Conservation (phyloP, 1,140 invertebrate genomes). For the Drosophila pandora region DNA sequence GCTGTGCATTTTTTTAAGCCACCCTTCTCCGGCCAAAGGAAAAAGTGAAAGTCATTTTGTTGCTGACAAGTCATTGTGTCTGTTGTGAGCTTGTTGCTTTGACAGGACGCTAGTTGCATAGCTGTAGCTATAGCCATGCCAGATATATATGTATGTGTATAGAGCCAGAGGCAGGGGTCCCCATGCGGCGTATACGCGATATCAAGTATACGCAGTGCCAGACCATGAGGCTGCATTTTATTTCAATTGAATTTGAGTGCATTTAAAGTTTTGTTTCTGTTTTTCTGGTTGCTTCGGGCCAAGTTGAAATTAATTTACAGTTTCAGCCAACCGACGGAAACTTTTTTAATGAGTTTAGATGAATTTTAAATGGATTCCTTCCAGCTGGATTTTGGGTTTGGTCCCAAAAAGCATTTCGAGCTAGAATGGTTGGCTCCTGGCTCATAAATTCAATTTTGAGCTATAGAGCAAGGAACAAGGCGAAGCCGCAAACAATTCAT, state of each 20-base stretch:
- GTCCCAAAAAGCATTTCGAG: background rate
- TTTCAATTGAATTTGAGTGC: conserved; percentile 69
- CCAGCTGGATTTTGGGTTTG: conserved; percentile 4
- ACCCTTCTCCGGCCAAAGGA: conserved; percentile 15
- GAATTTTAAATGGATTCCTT: conserved; percentile 63
- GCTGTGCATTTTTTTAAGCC: background rate
- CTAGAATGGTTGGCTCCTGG: too few relatives aligned
- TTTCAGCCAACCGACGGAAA: conserved; percentile 45
- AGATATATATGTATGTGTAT: background rate
- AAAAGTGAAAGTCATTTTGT: conserved; percentile 76
- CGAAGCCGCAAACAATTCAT: conserved; percentile 32
- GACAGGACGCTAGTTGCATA: conserved; percentile 43
- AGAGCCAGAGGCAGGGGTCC: conserved; percentile 12
- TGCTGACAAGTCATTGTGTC: conserved; percentile 55
- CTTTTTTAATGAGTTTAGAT: conserved; percentile 74
- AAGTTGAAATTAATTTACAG: conserved; percentile 76
- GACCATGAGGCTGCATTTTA: conserved; percentile 60
- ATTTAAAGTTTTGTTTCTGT: conserved; percentile 59
- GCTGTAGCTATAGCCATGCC: background rate
- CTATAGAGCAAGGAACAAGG: conserved; percentile 6
- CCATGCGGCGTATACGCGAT: conserved; percentile 71
- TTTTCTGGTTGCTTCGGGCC: conserved; percentile 30
- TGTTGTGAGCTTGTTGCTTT: conserved; percentile 45
- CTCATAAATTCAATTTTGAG: conserved; percentile 25
- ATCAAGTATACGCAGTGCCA: conserved; percentile 66